Conservation (phyloP, 1,140 invertebrate genomes). For the Rhagoletis zephyria region DNA sequence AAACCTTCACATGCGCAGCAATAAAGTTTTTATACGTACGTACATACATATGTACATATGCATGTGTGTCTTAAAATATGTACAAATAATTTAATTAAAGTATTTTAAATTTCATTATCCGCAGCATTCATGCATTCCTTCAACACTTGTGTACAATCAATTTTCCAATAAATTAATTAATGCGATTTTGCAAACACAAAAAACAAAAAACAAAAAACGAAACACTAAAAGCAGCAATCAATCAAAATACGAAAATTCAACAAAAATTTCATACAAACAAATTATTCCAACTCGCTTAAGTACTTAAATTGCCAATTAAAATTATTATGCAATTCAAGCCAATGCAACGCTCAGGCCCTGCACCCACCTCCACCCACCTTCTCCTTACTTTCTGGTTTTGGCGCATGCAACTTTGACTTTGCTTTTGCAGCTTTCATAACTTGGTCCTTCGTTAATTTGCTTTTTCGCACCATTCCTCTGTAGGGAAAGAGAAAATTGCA, state of each 20-base stretch:
- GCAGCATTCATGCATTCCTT: neutral
- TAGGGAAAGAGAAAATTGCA: neutral
- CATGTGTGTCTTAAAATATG: too few relatives aligned
- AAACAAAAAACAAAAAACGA: neutral
- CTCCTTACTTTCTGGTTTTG: neutral
- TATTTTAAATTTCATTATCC: neutral
- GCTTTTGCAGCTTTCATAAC: neutral
- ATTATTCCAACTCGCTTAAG: conserved; percentile 17
- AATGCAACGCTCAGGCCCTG: neutral
- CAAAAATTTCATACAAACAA: neutral
- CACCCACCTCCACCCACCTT: neutral
- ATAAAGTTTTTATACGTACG: too few relatives aligned
- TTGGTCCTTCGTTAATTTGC: neutral
- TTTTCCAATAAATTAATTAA: conserved; percentile 21
- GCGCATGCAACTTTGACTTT: neutral
- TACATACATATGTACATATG: too few relatives aligned
- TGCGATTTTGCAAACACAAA: neutral
- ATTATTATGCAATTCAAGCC: conserved; percentile 15
- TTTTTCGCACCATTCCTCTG: neutral
- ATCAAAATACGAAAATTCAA: too few relatives aligned
- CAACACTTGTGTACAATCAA: neutral
- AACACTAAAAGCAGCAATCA: neutral
- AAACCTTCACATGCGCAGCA: neutral
- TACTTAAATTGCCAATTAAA: conserved; percentile 40
- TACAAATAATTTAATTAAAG: neutral